Base-by-base conservation (phyloP, 2,797 vertebrate species). In the Lepilemur septentrionalis region DNA sequence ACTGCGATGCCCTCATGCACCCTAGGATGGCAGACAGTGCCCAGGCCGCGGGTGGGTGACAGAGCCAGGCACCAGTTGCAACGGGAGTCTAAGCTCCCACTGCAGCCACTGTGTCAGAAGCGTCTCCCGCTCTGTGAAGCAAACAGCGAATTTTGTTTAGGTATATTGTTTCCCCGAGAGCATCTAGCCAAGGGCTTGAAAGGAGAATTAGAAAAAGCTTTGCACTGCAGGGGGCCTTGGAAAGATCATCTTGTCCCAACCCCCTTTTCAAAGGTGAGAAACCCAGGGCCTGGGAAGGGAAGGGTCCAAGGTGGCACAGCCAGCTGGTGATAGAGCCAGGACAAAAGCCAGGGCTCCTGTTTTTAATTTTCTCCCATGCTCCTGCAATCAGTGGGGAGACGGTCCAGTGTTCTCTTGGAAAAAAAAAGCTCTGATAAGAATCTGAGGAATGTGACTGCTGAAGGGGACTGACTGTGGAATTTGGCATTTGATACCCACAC, bases 401-500 rank as follows among this genome's bases (percentile, higher is more conserved):
- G 50, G 10, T 57, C 22, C 97, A 93, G 61, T 76, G 63, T 94
- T 97, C 97, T 93, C 85, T 81, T 67, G 82, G 86, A 94, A 55
- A 8, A 35, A 80, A 1, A 43, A 22, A n/a, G 48, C 52, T 22
- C 73, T 96, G 65, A 97, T 96, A 98, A 98, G 97, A 97, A 98
- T 98, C 98, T 80, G 13, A 93, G 95, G 98, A 98, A 98, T 98
- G 96, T 67, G n/a, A 67, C 93, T 63, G 84, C 94, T 91, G 86
- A 98, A 93, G 92, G 80, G 92, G 95, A 91, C 83, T 82, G 95
- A 69, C 85, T 76, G 63, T 97, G 95, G 97, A 98, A 97, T 98
- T 38, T 95, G 95, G 97, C 97, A 97, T 96, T 93, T 4, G 10
- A 96, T 95, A 97, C 69, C 92, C 91, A 22, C 92, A 81, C 17